Base-by-base conservation (phyloP, 1,140 invertebrate genomes). In the Procambarus virginalis region DNA sequence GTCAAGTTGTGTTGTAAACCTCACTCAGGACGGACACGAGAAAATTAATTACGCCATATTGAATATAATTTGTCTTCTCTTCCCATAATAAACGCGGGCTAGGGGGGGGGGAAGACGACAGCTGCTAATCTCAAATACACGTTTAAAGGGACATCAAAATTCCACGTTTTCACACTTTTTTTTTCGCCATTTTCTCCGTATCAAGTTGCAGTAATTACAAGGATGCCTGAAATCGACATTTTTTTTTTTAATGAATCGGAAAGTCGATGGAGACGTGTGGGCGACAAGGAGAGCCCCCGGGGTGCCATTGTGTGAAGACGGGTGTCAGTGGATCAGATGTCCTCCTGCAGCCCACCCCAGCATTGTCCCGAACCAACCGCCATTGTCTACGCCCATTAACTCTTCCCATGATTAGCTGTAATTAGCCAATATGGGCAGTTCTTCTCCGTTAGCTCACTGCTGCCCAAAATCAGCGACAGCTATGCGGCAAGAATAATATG, bases 201-300 rank as follows among this genome's bases (percentile, higher is more conserved):
- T 70, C 68, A 70, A 70, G 68, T 70, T 70, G 68, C 68, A 22
- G 68, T 70, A 70, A 70, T 70, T 70, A 70, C n/a, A 70, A 70
- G 68, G 68, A 70, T 70, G 68, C 68, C 22, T 45, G 68, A 17
- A 70, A 70, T 70, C 68, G 68, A 70, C 68, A 22, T 70, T 70
- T 55, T 2, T 55, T 55, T 55, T 55, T 55, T 55, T 55, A 22
- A 34, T 22, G 68, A 70, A 22, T 70, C n/a, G 22, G 68, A 70
- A 70, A 70, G 68, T 70, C 68, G 68, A 70, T 70, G 68, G n/a
- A 6, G n/a, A 70, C 3, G 64, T 68, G 3, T 10, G 10, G 64
- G 10, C 64, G 64, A 10, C 64, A 4, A 17, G 64, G 64, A 68
- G 64, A 12, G 12, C 10, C 64, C 17, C 10, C 34, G 34, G 64